Evolutionary conservation across 2,888 invertebrate genomes (phyloP).

Genomic region (Hirudinaria manillensis): DNA sequence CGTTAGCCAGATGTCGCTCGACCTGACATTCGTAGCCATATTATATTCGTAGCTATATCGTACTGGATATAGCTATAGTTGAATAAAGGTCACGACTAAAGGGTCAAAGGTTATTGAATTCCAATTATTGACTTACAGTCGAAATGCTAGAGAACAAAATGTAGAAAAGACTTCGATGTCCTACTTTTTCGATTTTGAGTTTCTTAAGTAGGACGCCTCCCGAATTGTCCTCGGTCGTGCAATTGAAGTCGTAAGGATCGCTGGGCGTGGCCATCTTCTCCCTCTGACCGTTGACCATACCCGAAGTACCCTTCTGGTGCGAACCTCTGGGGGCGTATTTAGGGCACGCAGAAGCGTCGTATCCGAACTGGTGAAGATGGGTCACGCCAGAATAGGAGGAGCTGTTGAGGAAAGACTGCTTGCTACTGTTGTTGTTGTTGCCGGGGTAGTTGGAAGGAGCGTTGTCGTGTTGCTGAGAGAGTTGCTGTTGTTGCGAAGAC

Average conservation of each 20-base stretch:
- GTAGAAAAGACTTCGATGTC: no score
- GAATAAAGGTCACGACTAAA: no score
- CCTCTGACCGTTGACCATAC: conserved; percentile 18
- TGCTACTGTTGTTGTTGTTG: not conserved
- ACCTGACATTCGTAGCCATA: no score
- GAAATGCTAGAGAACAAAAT: no score
- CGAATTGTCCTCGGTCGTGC: conserved; percentile 33
- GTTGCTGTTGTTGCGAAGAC: conserved; percentile 1
- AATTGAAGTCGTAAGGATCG: conserved; percentile 40
- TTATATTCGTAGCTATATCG: no score
- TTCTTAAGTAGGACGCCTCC: conserved; percentile 36
- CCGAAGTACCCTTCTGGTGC: not conserved
- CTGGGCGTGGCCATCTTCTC: conserved; percentile 22
- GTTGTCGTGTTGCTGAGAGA: no score
- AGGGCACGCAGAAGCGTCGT: not conserved
- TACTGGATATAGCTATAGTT: no score
- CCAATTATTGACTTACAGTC: no score
- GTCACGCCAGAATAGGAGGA: not conserved
- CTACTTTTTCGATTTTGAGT: conserved; percentile 35
- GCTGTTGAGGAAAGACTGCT: not conserved
- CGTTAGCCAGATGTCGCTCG: no score
- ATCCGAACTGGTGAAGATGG: not conserved
- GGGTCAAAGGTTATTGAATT: no score
- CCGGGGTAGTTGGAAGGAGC: not conserved
- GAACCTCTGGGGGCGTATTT: not conserved